Conservation (phyloP, 2,888 invertebrate species). For the Mermis nigrescens region DNA sequence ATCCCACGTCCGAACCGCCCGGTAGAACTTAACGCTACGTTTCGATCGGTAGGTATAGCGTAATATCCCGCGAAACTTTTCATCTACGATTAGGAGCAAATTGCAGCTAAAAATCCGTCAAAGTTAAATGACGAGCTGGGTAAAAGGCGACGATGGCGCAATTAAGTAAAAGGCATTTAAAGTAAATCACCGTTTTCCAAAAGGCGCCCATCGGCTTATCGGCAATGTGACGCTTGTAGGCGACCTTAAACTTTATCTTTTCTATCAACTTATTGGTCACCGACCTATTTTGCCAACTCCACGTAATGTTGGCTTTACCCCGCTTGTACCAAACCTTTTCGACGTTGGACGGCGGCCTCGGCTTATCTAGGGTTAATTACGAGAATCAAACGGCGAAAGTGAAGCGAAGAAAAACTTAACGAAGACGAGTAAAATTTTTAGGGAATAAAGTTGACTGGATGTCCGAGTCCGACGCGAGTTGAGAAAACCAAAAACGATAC, state of each 20-base stretch:
- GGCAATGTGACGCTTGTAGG: constrained; percentile 3
- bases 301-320: constrained; percentile 6
- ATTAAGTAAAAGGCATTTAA: too few relatives aligned
- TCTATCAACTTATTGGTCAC: not conserved
- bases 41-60: too few relatives aligned
- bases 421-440: too few relatives aligned
- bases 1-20: too few relatives aligned
- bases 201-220: not conserved
- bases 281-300: not conserved
- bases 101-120: not conserved
- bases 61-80: not conserved
- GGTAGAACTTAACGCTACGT: too few relatives aligned
- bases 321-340: not conserved
- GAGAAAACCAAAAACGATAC: too few relatives aligned
- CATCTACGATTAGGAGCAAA: not conserved
- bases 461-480: too few relatives aligned
- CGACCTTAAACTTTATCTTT: not conserved
- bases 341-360: constrained; percentile 2
- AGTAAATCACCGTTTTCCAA: not conserved
- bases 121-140: not conserved
- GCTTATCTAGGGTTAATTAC: too few relatives aligned
- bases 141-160: not conserved
- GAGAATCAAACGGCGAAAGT: not conserved
- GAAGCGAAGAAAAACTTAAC: too few relatives aligned
- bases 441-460: too few relatives aligned